Base-by-base conservation (phyloP, 2,888 invertebrate species). In the Mellilla xanthometata region DNA sequence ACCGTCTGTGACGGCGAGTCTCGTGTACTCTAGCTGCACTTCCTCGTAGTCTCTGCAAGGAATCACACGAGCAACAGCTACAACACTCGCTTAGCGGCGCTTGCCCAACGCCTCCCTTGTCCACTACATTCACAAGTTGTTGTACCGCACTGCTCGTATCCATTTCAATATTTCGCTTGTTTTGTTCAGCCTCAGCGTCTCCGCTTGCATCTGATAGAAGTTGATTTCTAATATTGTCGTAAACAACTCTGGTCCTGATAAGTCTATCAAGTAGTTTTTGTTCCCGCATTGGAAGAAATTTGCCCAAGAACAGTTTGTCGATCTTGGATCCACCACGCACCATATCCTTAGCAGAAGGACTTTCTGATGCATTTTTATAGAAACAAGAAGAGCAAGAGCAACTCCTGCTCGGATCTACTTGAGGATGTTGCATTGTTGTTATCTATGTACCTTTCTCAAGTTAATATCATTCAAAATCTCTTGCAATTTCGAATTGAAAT, bases 191-290 rank as follows among this genome's bases (percentile, higher is more conserved):
- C 6, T 19, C 15, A 5, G 15, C 15, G 38, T 68, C 58, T 10
- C 56, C 48, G 52, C 58, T 68, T 9, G 56, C 36, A 46, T 65
- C 60, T 8, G 76, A 69, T 8, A 76, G 43, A 40, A 79, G 48
- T 45, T 73, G 68, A 39, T 58, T 67, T 52, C 74, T 70, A 3
- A 78, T 60, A 36, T 76, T 69, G 48, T 83, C 76, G 41, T 83
- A 81, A 9, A 72, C 64, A 3, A 72, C 79, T 55, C 74, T 72
- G 3, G 81, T 81, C 60, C 68, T 67, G 8, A 74, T 66, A 28
- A 83, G 61, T 52, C 68, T 76, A 15, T 69, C 58, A 5, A 83
- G 50, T 15, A 81, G 53, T 44, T 76, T 72, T 55, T 61, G 66
- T 56, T 84, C 76, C 39, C 66, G 66, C 27, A 71, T 49, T 11